phyloP scores from a whole-genome alignment of 2,113 vertebrate genomes.

The Gulo gulo region DNA sequence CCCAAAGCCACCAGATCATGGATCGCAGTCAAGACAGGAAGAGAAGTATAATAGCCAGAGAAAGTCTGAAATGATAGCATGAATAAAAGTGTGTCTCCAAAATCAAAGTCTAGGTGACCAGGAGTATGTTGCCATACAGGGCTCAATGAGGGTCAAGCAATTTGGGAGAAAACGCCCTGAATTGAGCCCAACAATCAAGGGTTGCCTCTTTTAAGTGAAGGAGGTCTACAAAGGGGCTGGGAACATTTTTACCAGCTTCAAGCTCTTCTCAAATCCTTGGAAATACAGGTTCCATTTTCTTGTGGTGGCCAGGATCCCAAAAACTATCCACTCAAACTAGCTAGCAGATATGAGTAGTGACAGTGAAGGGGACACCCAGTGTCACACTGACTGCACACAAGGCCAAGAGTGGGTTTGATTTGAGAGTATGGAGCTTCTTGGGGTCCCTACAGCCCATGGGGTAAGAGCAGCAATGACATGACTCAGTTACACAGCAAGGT shows the following conservation, averaged over 20 bases:
- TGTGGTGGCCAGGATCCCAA: not conserved
- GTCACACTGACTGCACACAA: not conserved
- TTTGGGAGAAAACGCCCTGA: not conserved
- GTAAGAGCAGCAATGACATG: not conserved
- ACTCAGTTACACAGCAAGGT: not conserved
- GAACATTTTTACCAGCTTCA: not conserved
- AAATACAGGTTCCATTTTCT: not conserved
- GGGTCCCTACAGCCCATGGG: not conserved
- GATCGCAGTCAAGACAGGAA: not conserved
- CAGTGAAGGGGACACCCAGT: accelerated
- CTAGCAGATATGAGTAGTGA: accelerated
- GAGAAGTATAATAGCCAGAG: not conserved
- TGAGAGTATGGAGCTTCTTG: not conserved
- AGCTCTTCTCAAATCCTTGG: not conserved
- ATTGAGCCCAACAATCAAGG: not conserved
- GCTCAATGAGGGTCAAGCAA: accelerated
- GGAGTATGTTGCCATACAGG: too few species aligned
- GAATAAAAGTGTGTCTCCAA: not conserved
- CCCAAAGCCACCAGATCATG: not conserved
- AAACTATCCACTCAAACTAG: not conserved
- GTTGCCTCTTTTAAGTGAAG: not conserved
- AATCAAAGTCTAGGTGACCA: not conserved
- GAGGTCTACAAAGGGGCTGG: not conserved
- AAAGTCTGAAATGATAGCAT: not conserved
- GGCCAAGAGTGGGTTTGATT: not conserved